phyloP scores from a whole-genome alignment of 1,140 invertebrate species.

The Heliconius nattereri region DNA sequence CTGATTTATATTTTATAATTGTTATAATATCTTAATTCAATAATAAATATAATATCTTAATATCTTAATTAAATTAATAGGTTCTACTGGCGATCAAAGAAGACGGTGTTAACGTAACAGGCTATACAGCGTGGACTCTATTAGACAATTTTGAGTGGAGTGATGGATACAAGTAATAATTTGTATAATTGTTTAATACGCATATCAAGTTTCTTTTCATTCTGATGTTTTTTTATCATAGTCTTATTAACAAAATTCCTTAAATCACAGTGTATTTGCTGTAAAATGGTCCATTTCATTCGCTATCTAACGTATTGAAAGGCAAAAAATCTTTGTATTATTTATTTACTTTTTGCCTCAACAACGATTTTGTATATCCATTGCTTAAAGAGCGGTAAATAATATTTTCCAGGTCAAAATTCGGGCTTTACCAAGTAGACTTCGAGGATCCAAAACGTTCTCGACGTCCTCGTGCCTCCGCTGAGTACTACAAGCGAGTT shows the following conservation, averaged over 20 bases:
- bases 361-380: not conserved
- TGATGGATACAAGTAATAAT: constrained; percentile 22
- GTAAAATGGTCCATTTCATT: no score
- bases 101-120: constrained; percentile 1
- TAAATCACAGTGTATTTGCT: no score
- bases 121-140: constrained; percentile 30
- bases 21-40: not conserved
- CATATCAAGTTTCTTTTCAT: not conserved
- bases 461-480: constrained; percentile 85
- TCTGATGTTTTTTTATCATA: not conserved
- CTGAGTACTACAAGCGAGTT: constrained; percentile 47
- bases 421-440: constrained; percentile 86
- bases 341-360: not conserved
- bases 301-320: no score
- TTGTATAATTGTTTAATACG: not conserved
- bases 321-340: not conserved
- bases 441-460: constrained; percentile 83
- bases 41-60: no score
- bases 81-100: constrained; percentile 25
- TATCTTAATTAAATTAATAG: no score
- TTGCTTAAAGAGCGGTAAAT: not conserved
- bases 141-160: constrained; percentile 35
- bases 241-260: no score
- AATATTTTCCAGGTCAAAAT: constrained; percentile 38
- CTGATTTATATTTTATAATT: not conserved